These are phyloP conservation scores for Microtus pennsylvanicus DNA, from an alignment of 2,113 vertebrate species.

Conservation along the genomic window DNA sequence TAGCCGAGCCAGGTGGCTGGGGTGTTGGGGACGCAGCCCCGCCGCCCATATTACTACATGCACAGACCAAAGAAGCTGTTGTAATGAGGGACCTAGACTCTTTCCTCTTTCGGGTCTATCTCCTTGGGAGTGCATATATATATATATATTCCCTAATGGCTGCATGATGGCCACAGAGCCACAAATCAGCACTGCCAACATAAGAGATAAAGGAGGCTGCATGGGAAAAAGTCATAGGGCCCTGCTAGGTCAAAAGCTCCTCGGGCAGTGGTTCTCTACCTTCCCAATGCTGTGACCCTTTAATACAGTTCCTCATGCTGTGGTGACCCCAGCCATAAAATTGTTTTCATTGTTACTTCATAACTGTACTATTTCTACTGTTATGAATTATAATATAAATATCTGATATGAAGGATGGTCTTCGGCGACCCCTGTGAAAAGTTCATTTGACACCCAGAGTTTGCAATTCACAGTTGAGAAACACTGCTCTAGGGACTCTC, in stretches of 20 bases:
- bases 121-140: too few relatives aligned
- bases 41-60: too few relatives aligned
- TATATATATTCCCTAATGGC: neutral
- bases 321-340: neutral
- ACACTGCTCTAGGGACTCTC: neutral
- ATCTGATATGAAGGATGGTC: neutral
- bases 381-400: neutral
- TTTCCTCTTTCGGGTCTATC: neutral
- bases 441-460: neutral
- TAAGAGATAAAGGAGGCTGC: neutral
- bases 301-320: neutral
- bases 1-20: too few relatives aligned
- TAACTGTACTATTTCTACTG: neutral
- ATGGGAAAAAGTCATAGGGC: neutral
- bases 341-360: neutral
- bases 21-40: too few relatives aligned
- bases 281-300: neutral
- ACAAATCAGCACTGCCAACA: neutral
- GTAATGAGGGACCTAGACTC: neutral
- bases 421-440: neutral
- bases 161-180: neutral
- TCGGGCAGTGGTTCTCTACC: neutral
- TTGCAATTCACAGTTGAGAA: neutral
- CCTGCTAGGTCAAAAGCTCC: neutral
- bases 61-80: neutral